Evolutionary conservation across 2,113 vertebrate genomes (phyloP).

Genomic region (Trematomus loennbergii): DNA sequence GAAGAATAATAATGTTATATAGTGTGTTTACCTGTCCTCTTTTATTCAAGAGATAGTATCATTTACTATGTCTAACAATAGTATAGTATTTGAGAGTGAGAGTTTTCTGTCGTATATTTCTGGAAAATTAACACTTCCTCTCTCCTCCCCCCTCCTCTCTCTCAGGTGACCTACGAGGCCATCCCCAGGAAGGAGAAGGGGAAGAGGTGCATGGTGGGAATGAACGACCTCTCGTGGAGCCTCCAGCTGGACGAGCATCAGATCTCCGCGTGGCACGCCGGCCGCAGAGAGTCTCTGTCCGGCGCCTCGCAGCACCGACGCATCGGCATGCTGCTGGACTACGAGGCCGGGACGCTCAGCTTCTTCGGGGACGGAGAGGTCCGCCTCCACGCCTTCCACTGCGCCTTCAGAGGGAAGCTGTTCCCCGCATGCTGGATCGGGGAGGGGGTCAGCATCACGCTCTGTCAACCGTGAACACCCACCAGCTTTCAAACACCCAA

Average conservation of each 20-base stretch:
- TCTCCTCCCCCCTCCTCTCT: not conserved
- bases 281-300: constrained; percentile 66
- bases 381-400: constrained; percentile 88
- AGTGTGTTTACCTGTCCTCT: no score
- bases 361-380: constrained; percentile 89
- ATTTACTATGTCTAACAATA: no score
- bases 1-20: no score
- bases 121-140: not conserved
- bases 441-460: constrained; percentile 87
- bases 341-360: constrained; percentile 85
- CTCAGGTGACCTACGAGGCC: constrained; percentile 85
- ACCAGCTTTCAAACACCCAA: no score
- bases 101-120: no score
- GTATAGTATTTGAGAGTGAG: no score
- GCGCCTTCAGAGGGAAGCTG: constrained; percentile 87
- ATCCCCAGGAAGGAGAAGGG: constrained; percentile 85
- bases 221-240: constrained; percentile 92
- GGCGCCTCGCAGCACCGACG: constrained; percentile 73
- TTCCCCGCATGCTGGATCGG: constrained; percentile 95
- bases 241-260: constrained; percentile 90
- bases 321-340: constrained; percentile 91
- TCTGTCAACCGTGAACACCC: constrained; percentile 77
- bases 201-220: constrained; percentile 89
- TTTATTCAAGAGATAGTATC: no score
- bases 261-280: constrained; percentile 90